phyloP scores from a whole-genome alignment of 2,888 invertebrate species.

The Rugalucina vietnamica region DNA sequence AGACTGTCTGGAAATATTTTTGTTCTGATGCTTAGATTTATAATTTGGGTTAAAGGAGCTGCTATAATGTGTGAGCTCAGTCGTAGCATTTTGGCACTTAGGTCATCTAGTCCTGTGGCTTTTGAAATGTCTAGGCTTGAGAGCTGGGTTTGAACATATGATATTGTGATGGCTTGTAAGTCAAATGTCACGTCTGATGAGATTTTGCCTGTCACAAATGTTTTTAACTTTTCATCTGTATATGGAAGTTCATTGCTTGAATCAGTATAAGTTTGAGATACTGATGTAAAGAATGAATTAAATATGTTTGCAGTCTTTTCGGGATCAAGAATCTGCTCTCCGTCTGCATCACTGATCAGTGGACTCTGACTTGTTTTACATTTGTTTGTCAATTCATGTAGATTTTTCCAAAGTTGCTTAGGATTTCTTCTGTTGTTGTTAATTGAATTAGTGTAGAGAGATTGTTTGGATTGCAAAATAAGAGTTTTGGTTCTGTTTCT shows the following conservation, averaged over 20 bases:
- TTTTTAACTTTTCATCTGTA: neutral
- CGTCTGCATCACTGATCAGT: neutral
- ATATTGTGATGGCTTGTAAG: neutral
- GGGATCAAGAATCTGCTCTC: neutral
- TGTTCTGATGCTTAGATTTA: conserved; percentile 15
- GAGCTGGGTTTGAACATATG: neutral
- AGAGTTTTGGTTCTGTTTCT: neutral
- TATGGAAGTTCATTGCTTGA: neutral
- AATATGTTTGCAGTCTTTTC: neutral
- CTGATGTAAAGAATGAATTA: neutral
- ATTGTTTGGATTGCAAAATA: neutral
- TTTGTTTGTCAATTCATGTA: neutral
- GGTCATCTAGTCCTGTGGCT: conserved; percentile 14
- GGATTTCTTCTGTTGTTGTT: neutral
- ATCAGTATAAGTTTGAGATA: neutral
- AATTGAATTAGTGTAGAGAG: neutral
- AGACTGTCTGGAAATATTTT: conserved; percentile 6
- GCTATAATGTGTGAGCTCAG: neutral
- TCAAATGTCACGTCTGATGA: neutral
- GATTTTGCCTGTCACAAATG: neutral
- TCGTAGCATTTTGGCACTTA: conserved; percentile 3
- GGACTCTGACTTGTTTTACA: neutral
- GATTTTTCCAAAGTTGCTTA: conserved; percentile 1
- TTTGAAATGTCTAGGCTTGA: neutral
- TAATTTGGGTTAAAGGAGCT: neutral